Base-by-base conservation (phyloP, 64 coral and sea anemone genomes). In the Porites lutea region DNA sequence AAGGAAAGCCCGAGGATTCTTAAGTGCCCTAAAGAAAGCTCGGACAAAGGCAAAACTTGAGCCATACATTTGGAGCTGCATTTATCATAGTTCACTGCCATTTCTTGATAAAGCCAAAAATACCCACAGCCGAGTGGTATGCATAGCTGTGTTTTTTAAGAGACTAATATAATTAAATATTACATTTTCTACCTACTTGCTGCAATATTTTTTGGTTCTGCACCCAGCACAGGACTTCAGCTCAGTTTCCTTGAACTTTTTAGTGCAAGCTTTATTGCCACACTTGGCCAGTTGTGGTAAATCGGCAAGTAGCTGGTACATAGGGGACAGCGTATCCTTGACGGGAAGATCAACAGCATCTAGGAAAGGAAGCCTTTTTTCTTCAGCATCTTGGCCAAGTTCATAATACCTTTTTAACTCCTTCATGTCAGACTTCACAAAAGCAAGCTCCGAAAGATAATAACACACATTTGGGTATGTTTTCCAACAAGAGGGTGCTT, bases 401-500 rank as follows among this genome's bases (percentile, higher is more conserved):
- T 92, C 86, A 27, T 89, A 87, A 79, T 65, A 84, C 58, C 84
- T 78, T 19, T 46, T 54, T 11, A 70, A 79, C 54, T 96, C 82
- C 19, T 82, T 57, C 13, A 70, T 37, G 15, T 96, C 71, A 37
- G 13, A 0, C 6, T 93, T 72, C 4, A 78, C 2, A 5, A 82
- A 0, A 37, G 78, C 79, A 82, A 90, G n/a, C 54, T 0, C 6
- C 51, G 95, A 86, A n/a, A 96, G 86, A 63, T 96, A 82, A 86
- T 96, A 96, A 77, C 64, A 47, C 19, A 46, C 82, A 66, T 89
- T 89, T 48, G 95, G 95, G 88, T 96, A 96, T 11, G 67, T 90
- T 58, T 93, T 93, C 22, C 53, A 87, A 68, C 95, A 96, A 49
- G 51, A 74, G 37, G 95, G 95, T 22, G 95, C 95, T 50, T 95